phyloP scores from a whole-genome alignment of 2,113 vertebrate species.

The Furnarius figulus region DNA sequence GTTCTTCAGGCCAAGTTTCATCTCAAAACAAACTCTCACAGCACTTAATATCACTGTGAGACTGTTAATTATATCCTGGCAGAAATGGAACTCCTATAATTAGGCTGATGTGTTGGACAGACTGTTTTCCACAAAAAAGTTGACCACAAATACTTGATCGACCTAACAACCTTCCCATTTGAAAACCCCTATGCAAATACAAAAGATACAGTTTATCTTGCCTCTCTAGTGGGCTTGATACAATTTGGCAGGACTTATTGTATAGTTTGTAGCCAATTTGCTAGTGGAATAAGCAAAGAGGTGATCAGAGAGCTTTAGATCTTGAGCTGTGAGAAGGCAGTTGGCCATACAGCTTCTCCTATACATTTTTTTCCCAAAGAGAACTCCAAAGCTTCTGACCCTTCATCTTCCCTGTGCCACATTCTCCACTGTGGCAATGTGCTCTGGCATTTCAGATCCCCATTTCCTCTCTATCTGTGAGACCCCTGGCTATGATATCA shows the following conservation, averaged over 20 bases:
- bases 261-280: not conserved
- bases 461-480: not conserved
- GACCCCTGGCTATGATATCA: not conserved
- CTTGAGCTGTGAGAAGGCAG: not conserved
- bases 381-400: not conserved
- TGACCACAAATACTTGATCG: not conserved
- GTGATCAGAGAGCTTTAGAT: not conserved
- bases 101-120: not conserved
- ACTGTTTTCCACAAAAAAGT: not conserved
- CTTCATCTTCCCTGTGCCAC: not conserved
- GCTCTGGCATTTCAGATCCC: not conserved
- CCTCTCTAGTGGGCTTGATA: not conserved
- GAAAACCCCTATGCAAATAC: not conserved
- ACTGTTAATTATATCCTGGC: not conserved
- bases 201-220: not conserved
- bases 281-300: not conserved
- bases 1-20: conserved; percentile 13
- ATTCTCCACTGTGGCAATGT: not conserved
- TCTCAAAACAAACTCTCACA: conserved; percentile 4
- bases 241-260: not conserved
- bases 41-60: not conserved
- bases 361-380: not conserved
- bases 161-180: not conserved
- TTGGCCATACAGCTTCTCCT: not conserved
- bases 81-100: conserved; percentile 15